A percentile compares a stretch with the other conserved stretches of the same genome.
These are phyloP conservation scores for Gastrophysa polygoni DNA, from an alignment of 2,888 invertebrate species.

Conservation along the genomic window DNA sequence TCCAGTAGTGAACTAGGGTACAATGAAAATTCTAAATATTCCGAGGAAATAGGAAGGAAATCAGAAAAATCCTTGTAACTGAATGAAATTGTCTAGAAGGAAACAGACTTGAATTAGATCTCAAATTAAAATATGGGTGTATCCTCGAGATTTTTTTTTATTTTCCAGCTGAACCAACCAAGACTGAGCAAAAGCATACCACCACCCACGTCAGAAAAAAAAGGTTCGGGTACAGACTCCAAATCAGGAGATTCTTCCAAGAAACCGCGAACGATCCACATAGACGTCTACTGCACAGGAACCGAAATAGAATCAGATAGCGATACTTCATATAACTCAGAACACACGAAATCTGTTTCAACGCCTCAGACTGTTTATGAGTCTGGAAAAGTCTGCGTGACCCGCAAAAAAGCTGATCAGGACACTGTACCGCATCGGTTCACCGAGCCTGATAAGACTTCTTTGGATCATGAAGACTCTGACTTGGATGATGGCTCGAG, in stretches of 20 bases:
- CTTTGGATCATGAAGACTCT: conserved; percentile 46
- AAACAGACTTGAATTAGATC: too few relatives aligned
- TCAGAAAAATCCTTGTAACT: too few relatives aligned
- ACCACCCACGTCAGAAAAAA: conserved; percentile 16
- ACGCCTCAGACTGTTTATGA: conserved; percentile 71
- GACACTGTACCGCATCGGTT: conserved; percentile 56
- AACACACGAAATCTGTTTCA: conserved; percentile 56
- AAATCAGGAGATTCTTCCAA: conserved; percentile 52
- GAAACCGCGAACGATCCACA: conserved; percentile 72
- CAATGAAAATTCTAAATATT: too few relatives aligned
- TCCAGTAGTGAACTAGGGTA: too few relatives aligned
- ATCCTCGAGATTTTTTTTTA: background rate
- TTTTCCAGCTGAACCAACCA: conserved; percentile 30
- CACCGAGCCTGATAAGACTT: conserved; percentile 32
- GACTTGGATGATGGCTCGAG: conserved; percentile 61
- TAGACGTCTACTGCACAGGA: conserved; percentile 77
- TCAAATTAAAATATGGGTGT: background rate
- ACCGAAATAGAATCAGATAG: conserved; percentile 60
- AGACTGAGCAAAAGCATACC: conserved; percentile 35
- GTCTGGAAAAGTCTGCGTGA: conserved; percentile 65
- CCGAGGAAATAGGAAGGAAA: too few relatives aligned
- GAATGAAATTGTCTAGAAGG: too few relatives aligned
- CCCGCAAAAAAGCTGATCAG: conserved; percentile 62
- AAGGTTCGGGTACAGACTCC: conserved; percentile 42
- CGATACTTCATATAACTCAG: conserved; percentile 43